These are phyloP conservation scores for Hedychridium roseum DNA, from an alignment of 2,888 invertebrate genomes.

Conservation along the genomic window DNA sequence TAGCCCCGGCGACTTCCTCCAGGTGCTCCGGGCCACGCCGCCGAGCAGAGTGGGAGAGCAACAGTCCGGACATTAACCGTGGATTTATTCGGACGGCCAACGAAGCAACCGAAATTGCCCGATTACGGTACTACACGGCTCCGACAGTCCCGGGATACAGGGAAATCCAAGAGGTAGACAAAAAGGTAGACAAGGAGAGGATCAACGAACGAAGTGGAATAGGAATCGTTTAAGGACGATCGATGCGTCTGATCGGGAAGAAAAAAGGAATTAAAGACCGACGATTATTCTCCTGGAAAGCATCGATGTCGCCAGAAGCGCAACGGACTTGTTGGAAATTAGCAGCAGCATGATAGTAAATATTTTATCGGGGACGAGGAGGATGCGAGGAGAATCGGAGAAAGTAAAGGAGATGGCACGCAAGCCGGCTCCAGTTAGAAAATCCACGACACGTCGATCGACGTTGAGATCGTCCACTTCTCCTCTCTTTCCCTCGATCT, in stretches of 20 bases:
- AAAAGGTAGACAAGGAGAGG: constrained; percentile 13
- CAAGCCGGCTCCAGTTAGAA: constrained; percentile 43
- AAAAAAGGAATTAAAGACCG: too few relatives aligned
- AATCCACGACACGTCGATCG: constrained; percentile 47
- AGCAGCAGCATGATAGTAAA: too few relatives aligned
- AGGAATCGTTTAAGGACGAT: constrained; percentile 2
- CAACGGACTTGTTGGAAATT: too few relatives aligned
- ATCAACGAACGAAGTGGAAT: constrained; percentile 13
- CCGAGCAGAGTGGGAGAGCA: constrained; percentile 13
- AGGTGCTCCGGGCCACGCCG: constrained; percentile 34
- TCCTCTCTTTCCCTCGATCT: neutral
- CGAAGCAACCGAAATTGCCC: constrained; percentile 56
- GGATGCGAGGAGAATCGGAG: too few relatives aligned
- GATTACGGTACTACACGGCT: constrained; percentile 60
- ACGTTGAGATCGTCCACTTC: constrained; percentile 4
- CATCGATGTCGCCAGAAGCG: too few relatives aligned
- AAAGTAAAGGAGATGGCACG: constrained; percentile 14
- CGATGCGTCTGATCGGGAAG: too few relatives aligned
- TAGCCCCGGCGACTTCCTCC: constrained; percentile 21
- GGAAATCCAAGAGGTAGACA: constrained; percentile 12
- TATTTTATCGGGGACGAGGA: too few relatives aligned
- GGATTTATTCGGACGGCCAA: constrained; percentile 58
- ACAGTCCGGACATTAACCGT: constrained; percentile 61
- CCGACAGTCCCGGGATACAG: constrained; percentile 34
- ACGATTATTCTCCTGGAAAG: too few relatives aligned